These are phyloP conservation scores for Gymnocypris eckloni DNA, from an alignment of 2,797 vertebrate genomes.

Conservation along the genomic window DNA sequence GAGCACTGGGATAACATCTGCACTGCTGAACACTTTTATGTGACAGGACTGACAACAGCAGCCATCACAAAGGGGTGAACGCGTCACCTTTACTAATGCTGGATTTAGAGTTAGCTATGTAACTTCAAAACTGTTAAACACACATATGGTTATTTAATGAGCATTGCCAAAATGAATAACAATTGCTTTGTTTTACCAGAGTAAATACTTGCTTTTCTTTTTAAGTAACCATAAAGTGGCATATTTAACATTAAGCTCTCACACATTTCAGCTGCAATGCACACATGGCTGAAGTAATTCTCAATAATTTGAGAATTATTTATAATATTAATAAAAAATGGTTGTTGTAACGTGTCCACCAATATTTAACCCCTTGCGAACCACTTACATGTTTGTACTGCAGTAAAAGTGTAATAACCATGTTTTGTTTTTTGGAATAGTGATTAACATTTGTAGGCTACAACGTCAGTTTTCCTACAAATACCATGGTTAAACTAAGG, in stretches of 20 bases:
- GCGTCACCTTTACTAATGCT: background rate
- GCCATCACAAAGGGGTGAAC: background rate
- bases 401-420: too few species aligned
- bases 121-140: background rate
- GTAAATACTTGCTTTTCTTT: background rate
- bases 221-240: background rate
- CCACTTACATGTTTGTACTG: too few species aligned
- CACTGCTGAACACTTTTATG: conserved; percentile 4
- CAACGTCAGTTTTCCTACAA: too few species aligned
- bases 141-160: background rate
- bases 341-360: background rate
- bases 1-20: conserved; percentile 5
- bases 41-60: conserved; percentile 11
- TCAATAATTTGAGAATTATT: background rate
- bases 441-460: too few species aligned
- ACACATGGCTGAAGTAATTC: background rate
- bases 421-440: too few species aligned
- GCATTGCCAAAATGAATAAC: background rate
- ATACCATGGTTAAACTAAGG: too few species aligned
- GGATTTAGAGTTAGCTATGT: conserved; percentile 1
- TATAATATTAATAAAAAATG: background rate
- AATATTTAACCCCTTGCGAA: background rate
- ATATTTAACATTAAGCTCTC: background rate
- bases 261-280: background rate
- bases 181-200: background rate